These are phyloP conservation scores for Penelope pileata DNA, from an alignment of 2,113 vertebrate species.

Conservation along the genomic window DNA sequence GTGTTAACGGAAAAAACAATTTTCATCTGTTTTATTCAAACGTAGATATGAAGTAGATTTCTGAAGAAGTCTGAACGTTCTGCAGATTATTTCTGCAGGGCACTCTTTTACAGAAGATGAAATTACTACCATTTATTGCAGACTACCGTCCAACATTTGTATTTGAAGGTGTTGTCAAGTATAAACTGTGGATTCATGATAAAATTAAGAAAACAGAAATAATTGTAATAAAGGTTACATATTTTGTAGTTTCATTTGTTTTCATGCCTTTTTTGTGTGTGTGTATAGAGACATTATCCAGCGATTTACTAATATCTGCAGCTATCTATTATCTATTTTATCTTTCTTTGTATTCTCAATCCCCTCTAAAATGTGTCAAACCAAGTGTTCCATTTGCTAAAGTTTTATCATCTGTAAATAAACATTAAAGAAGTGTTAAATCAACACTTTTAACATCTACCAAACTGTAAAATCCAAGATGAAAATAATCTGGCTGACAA, in stretches of 20 bases:
- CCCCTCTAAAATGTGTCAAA: not conserved
- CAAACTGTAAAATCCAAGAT: not conserved
- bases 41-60: not conserved
- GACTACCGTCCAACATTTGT: not conserved
- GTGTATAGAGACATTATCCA: not conserved
- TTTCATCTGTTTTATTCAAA: not conserved
- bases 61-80: not conserved
- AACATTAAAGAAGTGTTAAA: not conserved
- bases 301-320: not conserved
- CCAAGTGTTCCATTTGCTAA: not conserved
- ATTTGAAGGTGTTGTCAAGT: not conserved
- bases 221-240: not conserved
- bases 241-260: not conserved
- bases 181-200: not conserved
- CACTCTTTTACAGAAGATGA: not conserved
- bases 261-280: not conserved
- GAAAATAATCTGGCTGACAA: not conserved
- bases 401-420: not conserved
- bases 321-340: not conserved
- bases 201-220: not conserved
- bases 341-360: not conserved
- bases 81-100: not conserved
- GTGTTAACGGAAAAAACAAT: not conserved
- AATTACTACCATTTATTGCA: not conserved
- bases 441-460: too few relatives aligned